phyloP scores from a whole-genome alignment of 2,797 vertebrate species.

The Naso thynnoides region DNA sequence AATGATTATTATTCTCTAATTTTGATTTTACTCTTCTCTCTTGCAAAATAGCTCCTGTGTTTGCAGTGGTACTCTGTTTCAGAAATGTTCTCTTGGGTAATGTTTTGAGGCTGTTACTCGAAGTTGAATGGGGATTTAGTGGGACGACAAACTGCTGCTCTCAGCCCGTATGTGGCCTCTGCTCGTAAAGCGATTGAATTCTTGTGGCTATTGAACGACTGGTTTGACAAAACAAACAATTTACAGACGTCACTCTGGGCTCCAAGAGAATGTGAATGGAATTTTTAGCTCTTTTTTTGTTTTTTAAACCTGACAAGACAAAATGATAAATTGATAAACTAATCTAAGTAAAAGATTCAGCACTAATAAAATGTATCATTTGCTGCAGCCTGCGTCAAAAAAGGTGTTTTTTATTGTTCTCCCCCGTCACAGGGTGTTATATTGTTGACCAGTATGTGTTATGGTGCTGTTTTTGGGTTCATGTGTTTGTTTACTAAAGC shows the following conservation, averaged over 20 bases:
- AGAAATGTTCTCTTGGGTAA: neutral
- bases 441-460: neutral
- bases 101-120: neutral
- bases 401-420: neutral
- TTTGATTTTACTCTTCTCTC: neutral
- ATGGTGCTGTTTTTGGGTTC: conserved; percentile 32
- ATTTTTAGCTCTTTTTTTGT: neutral
- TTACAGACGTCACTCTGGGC: neutral
- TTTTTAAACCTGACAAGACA: neutral
- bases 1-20: neutral
- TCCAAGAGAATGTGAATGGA: neutral
- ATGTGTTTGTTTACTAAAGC: conserved; percentile 47
- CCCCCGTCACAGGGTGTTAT: neutral
- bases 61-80: neutral
- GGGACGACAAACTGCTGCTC: neutral
- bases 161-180: neutral
- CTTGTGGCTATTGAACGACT: neutral
- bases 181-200: neutral
- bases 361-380: neutral
- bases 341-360: neutral
- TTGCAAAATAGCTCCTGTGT: too few species aligned
- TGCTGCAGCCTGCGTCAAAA: neutral
- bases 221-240: neutral
- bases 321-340: neutral
- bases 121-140: neutral